Evolutionary conservation across 2,888 invertebrate species (phyloP), one percentile per base, ranked within the genome.

Genomic region (Eupithecia dodoneata): DNA sequence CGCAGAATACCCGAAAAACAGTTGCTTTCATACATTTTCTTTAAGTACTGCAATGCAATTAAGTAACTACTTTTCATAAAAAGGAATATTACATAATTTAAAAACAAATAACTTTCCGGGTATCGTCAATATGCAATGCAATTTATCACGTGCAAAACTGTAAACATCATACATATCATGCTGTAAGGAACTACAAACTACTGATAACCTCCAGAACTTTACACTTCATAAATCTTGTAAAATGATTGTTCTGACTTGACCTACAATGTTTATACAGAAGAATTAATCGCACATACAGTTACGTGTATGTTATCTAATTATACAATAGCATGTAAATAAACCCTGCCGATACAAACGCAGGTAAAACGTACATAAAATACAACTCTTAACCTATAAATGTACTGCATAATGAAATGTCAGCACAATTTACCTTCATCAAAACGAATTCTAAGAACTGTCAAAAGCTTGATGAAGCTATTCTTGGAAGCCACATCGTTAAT

Each of bases 361-460:
- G 79, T 74, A 73, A 71, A 65, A 67, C 59, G 59, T 69, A 41
- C 42, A 66, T 66, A 66, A 66, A 66, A 66, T 30, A 42, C 42
- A 66, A 13, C 5, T 65, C 74, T 79, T 80, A 80, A 81, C 81
- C 82, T 80, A 83, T 80, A 80, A 82, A 79, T 78, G 72, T 79
- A 80, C 80, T 55, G 77, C 80, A 72, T 63, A 82, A 87, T 85
- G 83, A 82, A 83, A 83, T 81, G 84, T 83, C 87, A 82, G 83
- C 52, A 44, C 18, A 63, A 82, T 77, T 84, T 84, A 83, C 87
- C 88, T 88, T 84, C 86, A 83, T 87, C 87, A 87, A 83, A 74
- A 81, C 76, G 79, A 81, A 87, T 85, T 85, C 83, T 82, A 85
- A 83, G 78, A 83, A 82, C 84, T 87, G 87, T 85, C 87, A 86